phyloP scores from a whole-genome alignment of 2,888 invertebrate genomes.

The Scaptomyza polygonia region DNA sequence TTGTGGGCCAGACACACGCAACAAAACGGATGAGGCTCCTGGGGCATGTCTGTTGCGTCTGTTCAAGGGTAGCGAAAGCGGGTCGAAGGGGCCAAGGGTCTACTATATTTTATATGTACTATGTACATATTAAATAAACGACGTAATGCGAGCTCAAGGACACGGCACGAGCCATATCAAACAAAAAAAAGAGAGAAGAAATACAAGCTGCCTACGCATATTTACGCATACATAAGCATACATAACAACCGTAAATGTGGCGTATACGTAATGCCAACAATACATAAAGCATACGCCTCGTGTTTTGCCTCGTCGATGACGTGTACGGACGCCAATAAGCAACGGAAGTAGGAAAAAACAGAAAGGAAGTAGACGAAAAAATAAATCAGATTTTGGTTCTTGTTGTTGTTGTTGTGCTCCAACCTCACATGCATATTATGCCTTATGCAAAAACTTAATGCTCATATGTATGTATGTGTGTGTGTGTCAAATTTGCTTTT shows the following conservation, averaged over 20 bases:
- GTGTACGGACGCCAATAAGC: slow-evolving; percentile 14
- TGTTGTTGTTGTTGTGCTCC: slow-evolving; percentile 24
- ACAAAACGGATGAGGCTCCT: slow-evolving; percentile 39
- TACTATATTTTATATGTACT: too few relatives aligned
- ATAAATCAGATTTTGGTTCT: neutral
- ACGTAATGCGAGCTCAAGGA: slow-evolving; percentile 69
- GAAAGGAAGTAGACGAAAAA: slow-evolving; percentile 49
- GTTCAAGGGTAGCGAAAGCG: too few relatives aligned
- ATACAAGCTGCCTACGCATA: slow-evolving; percentile 56
- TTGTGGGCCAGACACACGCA: slow-evolving; percentile 20
- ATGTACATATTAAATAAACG: slow-evolving; percentile 42
- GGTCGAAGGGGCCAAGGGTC: neutral
- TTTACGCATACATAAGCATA: slow-evolving; percentile 53
- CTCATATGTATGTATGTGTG: neutral
- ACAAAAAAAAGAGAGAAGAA: slow-evolving; percentile 5
- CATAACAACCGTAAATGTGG: slow-evolving; percentile 7
- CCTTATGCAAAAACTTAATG: slow-evolving; percentile 44
- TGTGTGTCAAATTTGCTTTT: slow-evolving; percentile 48
- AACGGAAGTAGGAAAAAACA: slow-evolving; percentile 56
- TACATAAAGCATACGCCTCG: slow-evolving; percentile 67
- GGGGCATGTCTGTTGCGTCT: slow-evolving; percentile 17
- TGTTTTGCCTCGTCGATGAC: slow-evolving; percentile 21
- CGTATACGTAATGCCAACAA: slow-evolving; percentile 71
- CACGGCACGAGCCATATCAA: slow-evolving; percentile 53
- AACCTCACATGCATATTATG: slow-evolving; percentile 44